phyloP scores from a whole-genome alignment of 2,888 invertebrate genomes.

The Schrankia costaestrigalis region DNA sequence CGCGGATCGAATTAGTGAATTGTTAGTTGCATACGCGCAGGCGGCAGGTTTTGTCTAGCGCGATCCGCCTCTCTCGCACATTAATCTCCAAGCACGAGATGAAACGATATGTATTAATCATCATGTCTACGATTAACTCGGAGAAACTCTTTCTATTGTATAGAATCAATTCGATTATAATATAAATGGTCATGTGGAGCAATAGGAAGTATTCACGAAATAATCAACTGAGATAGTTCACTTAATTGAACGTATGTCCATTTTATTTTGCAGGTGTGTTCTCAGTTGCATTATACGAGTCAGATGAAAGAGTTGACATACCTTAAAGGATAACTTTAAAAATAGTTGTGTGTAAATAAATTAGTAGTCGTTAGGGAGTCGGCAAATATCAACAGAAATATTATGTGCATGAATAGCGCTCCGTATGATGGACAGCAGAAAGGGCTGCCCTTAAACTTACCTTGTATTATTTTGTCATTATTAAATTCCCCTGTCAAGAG shows the following conservation, averaged over 20 bases:
- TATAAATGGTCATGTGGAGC: constrained; percentile 49
- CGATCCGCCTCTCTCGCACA: constrained; percentile 62
- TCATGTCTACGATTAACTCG: constrained; percentile 71
- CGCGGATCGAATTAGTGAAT: constrained; percentile 64
- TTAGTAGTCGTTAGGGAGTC: constrained; percentile 74
- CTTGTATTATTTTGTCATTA: constrained; percentile 81
- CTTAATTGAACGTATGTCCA: constrained; percentile 6
- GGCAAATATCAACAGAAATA: constrained; percentile 73
- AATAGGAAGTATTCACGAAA: constrained; percentile 39
- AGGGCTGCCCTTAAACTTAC: constrained; percentile 75
- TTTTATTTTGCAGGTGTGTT: constrained; percentile 20
- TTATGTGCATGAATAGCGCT: constrained; percentile 75
- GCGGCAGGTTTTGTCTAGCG: constrained; percentile 73
- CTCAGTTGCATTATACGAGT: constrained; percentile 9
- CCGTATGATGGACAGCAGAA: constrained; percentile 80
- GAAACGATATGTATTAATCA: constrained; percentile 79
- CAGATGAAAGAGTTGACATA: constrained; percentile 11
- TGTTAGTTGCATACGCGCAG: constrained; percentile 61
- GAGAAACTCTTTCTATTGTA: constrained; percentile 71
- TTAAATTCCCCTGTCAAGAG: constrained; percentile 78
- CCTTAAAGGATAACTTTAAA: constrained; percentile 28
- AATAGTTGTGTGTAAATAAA: constrained; percentile 49
- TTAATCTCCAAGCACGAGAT: constrained; percentile 73
- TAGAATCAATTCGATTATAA: constrained; percentile 73
- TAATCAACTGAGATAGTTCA: constrained; percentile 17